Base-by-base conservation (phyloP, 2,113 vertebrate species). In the Mirza zaza region DNA sequence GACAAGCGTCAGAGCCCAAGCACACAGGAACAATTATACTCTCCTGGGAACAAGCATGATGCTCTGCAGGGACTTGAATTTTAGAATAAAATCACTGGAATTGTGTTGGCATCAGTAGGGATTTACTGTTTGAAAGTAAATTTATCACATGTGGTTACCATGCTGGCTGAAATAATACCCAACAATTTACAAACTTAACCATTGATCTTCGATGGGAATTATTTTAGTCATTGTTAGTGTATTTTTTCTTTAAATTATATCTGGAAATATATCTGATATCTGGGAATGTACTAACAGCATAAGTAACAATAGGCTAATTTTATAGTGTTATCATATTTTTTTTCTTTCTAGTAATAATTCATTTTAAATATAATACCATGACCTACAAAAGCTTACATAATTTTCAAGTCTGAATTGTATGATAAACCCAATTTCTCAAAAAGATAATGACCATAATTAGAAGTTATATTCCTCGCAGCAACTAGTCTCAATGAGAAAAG, bases 71-170 rank as follows among this genome's bases (percentile, higher is more conserved):
- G 65, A 39, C 68, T 42, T 94, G 77, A 71, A 82, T 92, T 97
- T 52, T 77, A 34, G 81, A 86, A 88, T 94, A 91, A 95, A 95
- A 94, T 96, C 59, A 82, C 23, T 92, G 42, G 14, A 96, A 76
- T 61, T 23, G 18, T 70, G 34, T 92, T 12, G 42, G 27, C 90
- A 92, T 23, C 45, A 34, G 32, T 85, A 57, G 68, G 50, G 55
- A 92, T 50, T 12, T 17, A 42, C 52, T 25, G 25, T 77, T 70
- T 55, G 32, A 90, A 93, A 76, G 68, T 85, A 89, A 73, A 68
- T 55, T 93, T 68, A 84, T 81, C 65, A 36, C 9, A 17, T 15
- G 29, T 59, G 52, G 76, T 80, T 83, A 83, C 21, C 50, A 27
- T 10, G 4, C 1, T 48, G n/a, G 87, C 81, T 75, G 14, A 83